Percentiles rank a stretch among this genome's conserved stretches.
Evolutionary conservation across 2,888 invertebrate species (phyloP).

Genomic region (Erannis defoliaria): DNA sequence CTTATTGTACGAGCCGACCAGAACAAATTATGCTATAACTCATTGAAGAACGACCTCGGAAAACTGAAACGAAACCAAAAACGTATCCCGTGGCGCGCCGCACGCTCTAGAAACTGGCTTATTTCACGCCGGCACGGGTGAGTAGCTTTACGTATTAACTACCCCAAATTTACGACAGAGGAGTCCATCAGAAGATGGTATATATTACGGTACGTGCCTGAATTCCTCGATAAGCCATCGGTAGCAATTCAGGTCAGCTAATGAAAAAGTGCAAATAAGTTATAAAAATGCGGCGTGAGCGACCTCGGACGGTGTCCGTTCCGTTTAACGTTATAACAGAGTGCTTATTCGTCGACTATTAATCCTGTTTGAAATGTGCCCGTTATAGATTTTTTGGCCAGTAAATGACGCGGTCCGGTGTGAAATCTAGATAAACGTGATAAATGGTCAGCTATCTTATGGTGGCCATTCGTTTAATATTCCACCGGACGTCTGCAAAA

Average conservation of each 20-base stretch:
- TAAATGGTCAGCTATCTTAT: constrained; percentile 70
- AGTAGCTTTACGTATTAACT: constrained; percentile 33
- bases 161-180: constrained; percentile 32
- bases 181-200: constrained; percentile 29
- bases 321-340: constrained; percentile 35
- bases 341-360: constrained; percentile 50
- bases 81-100: neutral
- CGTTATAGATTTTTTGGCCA: constrained; percentile 64
- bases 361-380: constrained; percentile 62
- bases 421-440: constrained; percentile 76
- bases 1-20: constrained; percentile 58
- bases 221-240: constrained; percentile 21
- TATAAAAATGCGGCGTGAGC: constrained; percentile 30
- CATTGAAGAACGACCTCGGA: constrained; percentile 56
- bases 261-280: constrained; percentile 34
- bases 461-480: constrained; percentile 62
- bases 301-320: constrained; percentile 7
- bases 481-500: constrained; percentile 64
- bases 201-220: constrained; percentile 28
- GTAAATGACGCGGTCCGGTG: constrained; percentile 71
- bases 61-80: constrained; percentile 51
- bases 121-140: constrained; percentile 27
- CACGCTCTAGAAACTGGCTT: neutral
- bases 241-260: constrained; percentile 33
- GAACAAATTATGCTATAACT: constrained; percentile 71